phyloP scores from a whole-genome alignment of 2,113 vertebrate genomes.

The Rhipidura dahli region DNA sequence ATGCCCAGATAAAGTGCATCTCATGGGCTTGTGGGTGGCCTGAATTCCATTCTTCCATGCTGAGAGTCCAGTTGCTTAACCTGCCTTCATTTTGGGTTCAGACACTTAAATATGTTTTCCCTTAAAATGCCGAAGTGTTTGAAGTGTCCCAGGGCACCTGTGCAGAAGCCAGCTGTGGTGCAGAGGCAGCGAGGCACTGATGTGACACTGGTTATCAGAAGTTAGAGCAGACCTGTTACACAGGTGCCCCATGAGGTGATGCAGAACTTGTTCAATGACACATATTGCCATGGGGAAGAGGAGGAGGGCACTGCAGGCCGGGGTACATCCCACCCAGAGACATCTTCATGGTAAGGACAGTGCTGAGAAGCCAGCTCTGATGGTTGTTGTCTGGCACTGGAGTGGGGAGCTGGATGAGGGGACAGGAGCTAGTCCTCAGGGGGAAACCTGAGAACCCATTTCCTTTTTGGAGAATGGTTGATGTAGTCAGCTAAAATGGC shows the following conservation, averaged over 20 bases:
- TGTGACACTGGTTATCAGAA: not conserved
- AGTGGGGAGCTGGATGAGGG: not conserved
- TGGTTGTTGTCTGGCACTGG: not conserved
- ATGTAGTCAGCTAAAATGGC: not conserved
- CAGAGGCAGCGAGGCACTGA: not conserved
- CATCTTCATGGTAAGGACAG: rapidly evolving
- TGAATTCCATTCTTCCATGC: not conserved
- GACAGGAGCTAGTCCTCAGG: not conserved
- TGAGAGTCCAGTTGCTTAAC: not conserved
- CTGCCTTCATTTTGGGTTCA: not conserved
- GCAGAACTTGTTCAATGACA: not conserved
- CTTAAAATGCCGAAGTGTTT: not conserved
- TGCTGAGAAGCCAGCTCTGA: not conserved
- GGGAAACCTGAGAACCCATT: not conserved
- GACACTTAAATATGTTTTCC: not conserved
- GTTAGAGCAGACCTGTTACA: not conserved
- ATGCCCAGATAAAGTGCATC: not conserved
- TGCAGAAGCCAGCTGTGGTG: not conserved
- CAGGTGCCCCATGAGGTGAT: not conserved
- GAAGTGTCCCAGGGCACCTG: not conserved
- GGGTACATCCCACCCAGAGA: not conserved
- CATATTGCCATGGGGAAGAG: not conserved
- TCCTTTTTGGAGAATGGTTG: not conserved
- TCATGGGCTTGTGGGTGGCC: not conserved
- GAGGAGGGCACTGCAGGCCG: not conserved